Evolutionary conservation across 2,113 vertebrate genomes (phyloP).

Genomic region (Hydropotes inermis): DNA sequence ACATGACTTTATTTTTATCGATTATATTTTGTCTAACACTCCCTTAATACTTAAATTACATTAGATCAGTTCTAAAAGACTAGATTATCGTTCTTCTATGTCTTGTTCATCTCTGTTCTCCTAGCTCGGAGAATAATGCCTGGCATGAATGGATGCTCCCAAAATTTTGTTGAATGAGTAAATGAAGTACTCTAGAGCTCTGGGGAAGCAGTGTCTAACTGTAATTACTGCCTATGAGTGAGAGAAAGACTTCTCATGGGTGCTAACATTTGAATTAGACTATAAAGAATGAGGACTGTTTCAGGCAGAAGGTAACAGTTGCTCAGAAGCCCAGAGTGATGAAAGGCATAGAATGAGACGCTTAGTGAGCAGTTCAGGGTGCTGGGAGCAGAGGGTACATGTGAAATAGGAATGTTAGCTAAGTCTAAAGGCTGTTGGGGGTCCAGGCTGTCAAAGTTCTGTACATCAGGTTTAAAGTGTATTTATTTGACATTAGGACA

Average conservation of each 20-base stretch:
- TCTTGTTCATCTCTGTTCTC: background rate
- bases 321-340: background rate
- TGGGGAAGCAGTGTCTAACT: background rate
- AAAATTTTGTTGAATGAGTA: background rate
- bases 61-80: background rate
- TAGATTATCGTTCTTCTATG: background rate
- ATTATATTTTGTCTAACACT: background rate
- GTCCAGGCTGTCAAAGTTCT: background rate
- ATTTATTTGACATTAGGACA: background rate
- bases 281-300: background rate
- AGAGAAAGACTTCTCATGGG: background rate
- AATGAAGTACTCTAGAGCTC: background rate
- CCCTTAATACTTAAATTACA: background rate
- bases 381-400: fast-evolving
- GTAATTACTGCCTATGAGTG: background rate
- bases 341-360: background rate
- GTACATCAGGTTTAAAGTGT: background rate
- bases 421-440: background rate
- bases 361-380: fast-evolving
- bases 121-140: background rate
- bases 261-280: background rate
- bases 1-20: background rate
- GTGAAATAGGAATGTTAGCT: fast-evolving
- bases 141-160: background rate
- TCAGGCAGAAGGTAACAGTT: too few species aligned